These are phyloP conservation scores for Sesia bembeciformis DNA, from an alignment of 2,888 invertebrate species.

Conservation along the genomic window DNA sequence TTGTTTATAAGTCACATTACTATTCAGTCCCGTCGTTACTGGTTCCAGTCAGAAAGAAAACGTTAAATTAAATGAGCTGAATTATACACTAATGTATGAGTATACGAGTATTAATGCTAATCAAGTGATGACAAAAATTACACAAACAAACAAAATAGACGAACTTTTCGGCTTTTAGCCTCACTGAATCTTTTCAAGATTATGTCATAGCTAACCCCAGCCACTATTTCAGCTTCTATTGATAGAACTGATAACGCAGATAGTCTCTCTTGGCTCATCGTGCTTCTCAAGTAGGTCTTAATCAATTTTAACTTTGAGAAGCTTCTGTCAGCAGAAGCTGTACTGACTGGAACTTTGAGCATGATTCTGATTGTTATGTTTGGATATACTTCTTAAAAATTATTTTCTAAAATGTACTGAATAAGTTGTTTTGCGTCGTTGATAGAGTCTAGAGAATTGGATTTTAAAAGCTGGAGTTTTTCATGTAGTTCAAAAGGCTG, in stretches of 20 bases:
- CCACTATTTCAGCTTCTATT: background rate
- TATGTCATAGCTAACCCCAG: background rate
- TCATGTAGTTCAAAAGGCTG: background rate
- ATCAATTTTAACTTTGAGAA: background rate
- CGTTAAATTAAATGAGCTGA: background rate
- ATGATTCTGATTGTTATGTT: conserved; percentile 4
- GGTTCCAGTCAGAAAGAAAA: background rate
- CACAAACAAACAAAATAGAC: background rate
- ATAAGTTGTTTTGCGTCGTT: background rate
- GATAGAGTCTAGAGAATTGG: background rate
- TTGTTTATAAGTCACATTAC: too few relatives aligned
- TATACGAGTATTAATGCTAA: background rate
- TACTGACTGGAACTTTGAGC: conserved; percentile 7
- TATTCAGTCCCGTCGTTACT: too few relatives aligned
- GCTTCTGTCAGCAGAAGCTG: background rate
- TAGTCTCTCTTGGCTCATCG: background rate
- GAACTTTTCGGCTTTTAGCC: background rate
- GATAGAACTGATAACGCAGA: background rate
- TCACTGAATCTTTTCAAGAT: background rate
- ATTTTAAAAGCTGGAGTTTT: background rate
- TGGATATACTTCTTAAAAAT: background rate
- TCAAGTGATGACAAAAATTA: background rate
- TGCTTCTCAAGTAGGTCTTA: background rate
- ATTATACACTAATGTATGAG: background rate
- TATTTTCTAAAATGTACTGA: background rate